phyloP scores from a whole-genome alignment of 2,797 vertebrate genomes.

The Platyrinchus mystaceus region DNA sequence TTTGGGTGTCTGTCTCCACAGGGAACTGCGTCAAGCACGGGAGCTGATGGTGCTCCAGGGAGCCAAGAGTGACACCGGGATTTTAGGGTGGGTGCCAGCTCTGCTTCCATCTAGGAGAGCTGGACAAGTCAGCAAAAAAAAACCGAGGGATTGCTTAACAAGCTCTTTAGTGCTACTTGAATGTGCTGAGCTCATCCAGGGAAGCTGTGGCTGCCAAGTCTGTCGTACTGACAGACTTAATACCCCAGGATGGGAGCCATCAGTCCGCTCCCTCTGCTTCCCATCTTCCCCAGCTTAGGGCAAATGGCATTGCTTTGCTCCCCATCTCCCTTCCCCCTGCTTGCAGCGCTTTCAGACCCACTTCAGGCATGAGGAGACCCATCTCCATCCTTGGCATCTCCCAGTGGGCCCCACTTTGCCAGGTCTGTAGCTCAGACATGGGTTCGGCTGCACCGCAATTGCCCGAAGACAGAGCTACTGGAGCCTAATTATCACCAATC shows the following conservation, averaged over 20 bases:
- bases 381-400: not conserved
- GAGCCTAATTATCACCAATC: not conserved
- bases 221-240: rapidly evolving
- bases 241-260: rapidly evolving
- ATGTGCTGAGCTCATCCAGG: not conserved
- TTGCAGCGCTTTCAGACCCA: rapidly evolving
- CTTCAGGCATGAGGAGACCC: rapidly evolving
- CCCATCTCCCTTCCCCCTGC: not conserved
- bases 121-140: slow-evolving; percentile 8
- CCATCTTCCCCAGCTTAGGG: rapidly evolving
- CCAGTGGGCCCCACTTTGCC: rapidly evolving
- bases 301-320: rapidly evolving
- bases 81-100: not conserved
- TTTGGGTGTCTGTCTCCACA: not conserved
- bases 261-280: not conserved
- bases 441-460: rapidly evolving
- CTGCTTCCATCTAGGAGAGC: not conserved
- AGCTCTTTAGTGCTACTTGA: not conserved
- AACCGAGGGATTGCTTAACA: not conserved
- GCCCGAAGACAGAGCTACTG: not conserved
- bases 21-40: not conserved
- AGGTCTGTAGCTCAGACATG: rapidly evolving
- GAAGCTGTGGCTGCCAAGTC: not conserved
- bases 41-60: not conserved
- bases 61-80: not conserved